Percentiles rank a stretch among this genome's conserved stretches.
Conservation (phyloP, 2,797 vertebrate species). For the Anguilla obscura region DNA sequence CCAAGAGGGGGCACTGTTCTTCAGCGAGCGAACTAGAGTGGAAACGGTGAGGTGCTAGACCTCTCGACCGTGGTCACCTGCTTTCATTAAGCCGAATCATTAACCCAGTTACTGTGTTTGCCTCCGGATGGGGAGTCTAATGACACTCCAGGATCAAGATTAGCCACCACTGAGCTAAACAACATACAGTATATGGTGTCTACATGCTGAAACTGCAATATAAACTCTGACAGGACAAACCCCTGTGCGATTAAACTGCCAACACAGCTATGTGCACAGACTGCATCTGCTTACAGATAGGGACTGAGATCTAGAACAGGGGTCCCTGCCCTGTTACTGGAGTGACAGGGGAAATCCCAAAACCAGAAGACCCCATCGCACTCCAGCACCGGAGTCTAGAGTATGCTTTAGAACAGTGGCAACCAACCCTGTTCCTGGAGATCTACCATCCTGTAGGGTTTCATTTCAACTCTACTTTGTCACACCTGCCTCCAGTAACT, state of each 20-base stretch:
- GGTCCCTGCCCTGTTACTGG: not conserved
- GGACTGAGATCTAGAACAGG: not conserved
- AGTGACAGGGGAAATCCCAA: not conserved
- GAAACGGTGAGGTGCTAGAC: not conserved
- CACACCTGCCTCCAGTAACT: too few relatives aligned
- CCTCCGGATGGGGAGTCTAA: not conserved
- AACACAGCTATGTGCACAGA: not conserved
- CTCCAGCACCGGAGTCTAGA: too few relatives aligned
- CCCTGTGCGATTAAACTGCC: not conserved
- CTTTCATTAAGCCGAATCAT: not conserved
- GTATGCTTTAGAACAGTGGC: not conserved
- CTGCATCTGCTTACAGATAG: conserved; percentile 5
- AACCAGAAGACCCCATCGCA: not conserved
- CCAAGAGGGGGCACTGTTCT: not conserved
- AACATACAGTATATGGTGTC: not conserved
- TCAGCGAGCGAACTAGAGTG: not conserved
- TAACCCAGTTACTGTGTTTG: not conserved
- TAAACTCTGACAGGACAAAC: not conserved
- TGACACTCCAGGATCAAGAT: not conserved
- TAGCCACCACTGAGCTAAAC: not conserved
- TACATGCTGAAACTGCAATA: not conserved
- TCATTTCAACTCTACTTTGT: too few relatives aligned
- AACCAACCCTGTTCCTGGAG: too few relatives aligned
- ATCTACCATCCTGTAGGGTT: too few relatives aligned
- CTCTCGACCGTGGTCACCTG: not conserved